Base-by-base conservation (phyloP, 2,888 invertebrate species). In the Hybos culiciformis region DNA sequence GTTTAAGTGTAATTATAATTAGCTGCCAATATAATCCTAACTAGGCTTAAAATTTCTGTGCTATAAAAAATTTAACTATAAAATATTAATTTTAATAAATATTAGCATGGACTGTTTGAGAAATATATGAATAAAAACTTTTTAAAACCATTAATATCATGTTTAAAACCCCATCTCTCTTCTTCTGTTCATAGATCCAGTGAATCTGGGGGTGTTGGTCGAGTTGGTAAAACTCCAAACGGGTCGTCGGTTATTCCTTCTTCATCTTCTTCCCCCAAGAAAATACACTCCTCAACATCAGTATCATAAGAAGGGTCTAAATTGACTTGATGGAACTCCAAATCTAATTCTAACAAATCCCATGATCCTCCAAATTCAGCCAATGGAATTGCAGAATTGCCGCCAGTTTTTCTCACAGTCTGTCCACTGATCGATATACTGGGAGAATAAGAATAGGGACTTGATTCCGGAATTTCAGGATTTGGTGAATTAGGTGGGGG, bases 321-420 rank as follows among this genome's bases (percentile, higher is more conserved):
- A 54, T 77, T 75, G 47, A 76, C 67, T 54, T 76, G 73, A 43
- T 74, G 73, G 46, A 77, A 59, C 48, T 76, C 74, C 50, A 77
- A 57, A 58, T 77, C 76, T 39, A 76, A 69, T 59, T 77, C 76
- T 24, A 76, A 69, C 17, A 76, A 69, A 59, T 76, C 76, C 76
- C 76, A 77, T 43, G 74, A 68, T 49, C 75, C 75, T 36, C 73
- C 72, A 42, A 63, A 66, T 43, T 61, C 58, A 3, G 62, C 62
- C n/a, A 63, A 44, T 1, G 64, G 61, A 44, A 63, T 57, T n/a
- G n/a, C n/a, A n/a, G n/a, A n/a, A n/a, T n/a, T n/a, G n/a, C n/a
- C n/a, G n/a, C n/a, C n/a, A n/a, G n/a, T n/a, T n/a, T n/a, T n/a
- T 36, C 36, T 36, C n/a, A 20, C 36, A n/a, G 21, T 21, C 20